Base-by-base conservation (phyloP, 2,888 invertebrate genomes). In the Apotomis betuletana region DNA sequence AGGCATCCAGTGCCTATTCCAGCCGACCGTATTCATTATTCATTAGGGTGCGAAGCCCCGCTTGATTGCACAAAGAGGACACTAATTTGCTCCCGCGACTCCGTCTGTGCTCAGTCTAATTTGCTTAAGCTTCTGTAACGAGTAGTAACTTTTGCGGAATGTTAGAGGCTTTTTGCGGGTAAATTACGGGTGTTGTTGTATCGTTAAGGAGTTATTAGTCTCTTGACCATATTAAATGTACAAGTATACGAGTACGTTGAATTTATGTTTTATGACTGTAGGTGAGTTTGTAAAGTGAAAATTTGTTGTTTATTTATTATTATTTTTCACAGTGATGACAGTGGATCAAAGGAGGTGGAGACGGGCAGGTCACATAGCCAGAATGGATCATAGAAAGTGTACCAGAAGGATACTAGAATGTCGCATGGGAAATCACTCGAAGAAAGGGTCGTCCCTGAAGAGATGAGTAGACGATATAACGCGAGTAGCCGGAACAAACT, bases 31-130 rank as follows among this genome's bases (percentile, higher is more conserved):
- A 91, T 91, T 91, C 91, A 91, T 90, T 90, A 91, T 92, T 93
- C 92, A 92, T 92, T 91, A 92, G 89, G 86, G 85, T 84, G 86
- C 87, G 88, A 90, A 90, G 90, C 89, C 86, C 80, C 88, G 93
- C 90, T 88, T 94, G 93, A 94, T 93, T 94, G 93, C 93, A 93
- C 93, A 94, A 94, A 94, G 93, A 90, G 91, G 86, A 80, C 82
- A 87, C 91, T 93, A 94, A 94, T 93, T 93, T 85, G 82, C 85
- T 83, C 86, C 87, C 86, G 87, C 81, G 88, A 87, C 87, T 89
- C 81, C 81, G 88, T 81, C 85, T 85, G 83, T 78, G 76, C 79
- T 79, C 78, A 78, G 79, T 83, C 88, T 90, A 90, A 90, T 89
- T 86, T 87, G 85, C 87, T 90, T 87, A 89, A 83, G 83, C 80